phyloP scores from a whole-genome alignment of 2,113 vertebrate genomes.

The Petrocephalus zakoni region DNA sequence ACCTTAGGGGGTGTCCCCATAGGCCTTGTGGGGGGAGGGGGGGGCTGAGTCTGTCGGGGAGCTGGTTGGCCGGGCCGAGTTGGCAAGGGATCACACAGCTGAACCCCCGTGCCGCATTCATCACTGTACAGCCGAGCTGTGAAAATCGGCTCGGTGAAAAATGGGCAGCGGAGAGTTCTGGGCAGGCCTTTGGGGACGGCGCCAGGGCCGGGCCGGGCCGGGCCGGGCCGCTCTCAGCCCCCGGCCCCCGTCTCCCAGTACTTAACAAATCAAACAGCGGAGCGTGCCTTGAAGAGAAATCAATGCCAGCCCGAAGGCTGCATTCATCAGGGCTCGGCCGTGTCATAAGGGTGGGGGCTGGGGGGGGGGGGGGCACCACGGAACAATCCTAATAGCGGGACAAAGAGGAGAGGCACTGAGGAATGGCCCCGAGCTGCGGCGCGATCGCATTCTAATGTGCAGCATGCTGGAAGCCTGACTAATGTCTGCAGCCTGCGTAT shows the following conservation, averaged over 20 bases:
- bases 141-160: constrained; percentile 47
- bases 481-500: constrained; percentile 30
- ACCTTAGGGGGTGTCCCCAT: background rate
- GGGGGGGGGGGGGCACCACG: constrained; percentile 37
- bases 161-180: constrained; percentile 49
- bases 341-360: background rate
- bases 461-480: constrained; percentile 18
- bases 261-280: constrained; percentile 59
- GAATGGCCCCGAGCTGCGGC: constrained; percentile 32
- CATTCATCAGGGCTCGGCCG: constrained; percentile 48
- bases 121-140: constrained; percentile 43
- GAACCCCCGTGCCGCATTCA: constrained; percentile 45
- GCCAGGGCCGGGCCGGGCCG: constrained; percentile 35
- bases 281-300: constrained; percentile 54
- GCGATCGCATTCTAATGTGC: constrained; percentile 44
- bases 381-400: constrained; percentile 40
- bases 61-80: background rate
- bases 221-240: constrained; percentile 27
- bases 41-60: background rate
- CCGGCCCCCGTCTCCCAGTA: constrained; percentile 39
- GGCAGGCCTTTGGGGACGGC: constrained; percentile 39
- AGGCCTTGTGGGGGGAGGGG: background rate
- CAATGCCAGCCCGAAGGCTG: constrained; percentile 50
- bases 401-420: constrained; percentile 36
- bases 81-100: background rate